Conservation (phyloP, 1,140 invertebrate species). For the Microvelia longipes region DNA sequence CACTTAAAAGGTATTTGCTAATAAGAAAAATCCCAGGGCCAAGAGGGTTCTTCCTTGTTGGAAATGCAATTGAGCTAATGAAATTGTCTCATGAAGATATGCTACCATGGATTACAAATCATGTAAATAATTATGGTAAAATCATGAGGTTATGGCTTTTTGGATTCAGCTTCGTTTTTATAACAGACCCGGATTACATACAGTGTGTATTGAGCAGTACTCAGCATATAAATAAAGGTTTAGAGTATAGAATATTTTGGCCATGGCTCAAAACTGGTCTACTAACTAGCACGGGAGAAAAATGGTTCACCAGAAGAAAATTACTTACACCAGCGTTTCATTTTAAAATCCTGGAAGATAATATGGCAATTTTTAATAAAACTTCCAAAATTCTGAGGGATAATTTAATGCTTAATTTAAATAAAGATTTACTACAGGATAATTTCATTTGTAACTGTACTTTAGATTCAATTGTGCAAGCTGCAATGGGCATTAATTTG, state of each 20-base stretch:
- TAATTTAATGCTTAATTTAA: not conserved
- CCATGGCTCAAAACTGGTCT: slow-evolving; percentile 5
- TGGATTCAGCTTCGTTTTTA: not conserved
- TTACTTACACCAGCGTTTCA: slow-evolving; percentile 40
- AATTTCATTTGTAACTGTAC: not conserved
- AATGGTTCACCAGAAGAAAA: slow-evolving; percentile 4
- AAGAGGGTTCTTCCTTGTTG: not conserved
- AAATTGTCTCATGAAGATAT: not conserved
- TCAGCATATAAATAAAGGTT: not conserved
- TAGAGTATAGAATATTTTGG: not conserved
- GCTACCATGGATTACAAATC: not conserved
- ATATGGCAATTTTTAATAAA: slow-evolving; percentile 44
- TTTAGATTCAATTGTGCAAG: slow-evolving; percentile 5
- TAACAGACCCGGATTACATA: not conserved
- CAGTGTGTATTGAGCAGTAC: not conserved
- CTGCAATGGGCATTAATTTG: not conserved
- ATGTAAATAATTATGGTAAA: not conserved
- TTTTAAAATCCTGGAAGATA: slow-evolving; percentile 49
- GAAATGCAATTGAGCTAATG: not conserved
- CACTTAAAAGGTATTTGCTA: not conserved
- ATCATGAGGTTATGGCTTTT: not conserved
- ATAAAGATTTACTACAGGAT: not conserved
- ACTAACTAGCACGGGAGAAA: slow-evolving; percentile 5
- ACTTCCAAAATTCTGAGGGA: slow-evolving; percentile 21
- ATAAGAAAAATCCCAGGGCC: not conserved